Base-by-base conservation (phyloP, 2,888 invertebrate species). In the Baronia brevicornis region DNA sequence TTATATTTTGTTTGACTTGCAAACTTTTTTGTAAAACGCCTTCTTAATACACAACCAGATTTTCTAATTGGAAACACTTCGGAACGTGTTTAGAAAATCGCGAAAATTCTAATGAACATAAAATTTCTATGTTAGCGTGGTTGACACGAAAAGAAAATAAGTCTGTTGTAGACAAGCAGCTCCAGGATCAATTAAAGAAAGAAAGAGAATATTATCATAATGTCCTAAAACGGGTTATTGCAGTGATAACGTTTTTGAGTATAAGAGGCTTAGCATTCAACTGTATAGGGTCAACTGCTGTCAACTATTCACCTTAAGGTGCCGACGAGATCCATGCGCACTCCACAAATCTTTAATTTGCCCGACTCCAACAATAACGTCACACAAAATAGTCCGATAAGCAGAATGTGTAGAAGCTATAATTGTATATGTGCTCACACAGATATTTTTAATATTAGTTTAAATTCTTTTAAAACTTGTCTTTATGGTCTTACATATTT, bases 191-290 rank as follows among this genome's bases (percentile, higher is more conserved):
- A 31, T 37, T 37, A 27, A 34, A 13, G 3, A 33, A 36, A 36
- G 36, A 36, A 39, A 39, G 25, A 36, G 31, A 28, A 39, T 36
- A 36, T 36, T n/a, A n/a, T n/a, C n/a, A n/a, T n/a, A n/a, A n/a
- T n/a, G n/a, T n/a, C n/a, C n/a, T n/a, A n/a, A n/a, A 36, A 40
- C 28, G 38, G 31, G 29, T 38, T 5, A 38, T 28, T 35, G 35
- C 28, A 35, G 31, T 38, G 28, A 5, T 35, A 31, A 38, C 21
- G 29, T 39, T 39, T 39, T 33, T 36, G 8, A 33, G 29, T 39
- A 28, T 31, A 39, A 36, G 29, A 8, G 34, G 36, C 27, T 39
- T 33, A 33, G 33, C 36, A n/a, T n/a, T n/a, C n/a, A n/a, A n/a
- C n/a, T n/a, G n/a, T n/a, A n/a, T n/a, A n/a, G n/a, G n/a, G n/a